phyloP scores from a whole-genome alignment of 2,888 invertebrate genomes.

The Stenichneumon culpator region DNA sequence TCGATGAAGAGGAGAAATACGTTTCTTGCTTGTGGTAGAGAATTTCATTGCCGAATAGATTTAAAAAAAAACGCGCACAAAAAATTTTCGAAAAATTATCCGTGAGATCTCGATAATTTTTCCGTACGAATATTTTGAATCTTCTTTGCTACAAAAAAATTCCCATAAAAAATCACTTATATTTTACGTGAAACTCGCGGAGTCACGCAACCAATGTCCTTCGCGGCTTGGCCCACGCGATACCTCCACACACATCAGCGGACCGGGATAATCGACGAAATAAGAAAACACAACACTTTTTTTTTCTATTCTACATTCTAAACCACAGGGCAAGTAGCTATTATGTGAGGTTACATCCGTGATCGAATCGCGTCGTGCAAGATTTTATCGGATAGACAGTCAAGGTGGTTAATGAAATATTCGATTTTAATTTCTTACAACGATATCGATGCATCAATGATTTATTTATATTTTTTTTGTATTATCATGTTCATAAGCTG shows the following conservation, averaged over 20 bases:
- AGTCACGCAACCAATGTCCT: background rate
- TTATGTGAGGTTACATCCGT: slow-evolving; percentile 51
- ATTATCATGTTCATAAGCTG: slow-evolving; percentile 14
- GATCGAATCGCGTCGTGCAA: slow-evolving; percentile 44
- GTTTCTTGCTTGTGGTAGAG: background rate
- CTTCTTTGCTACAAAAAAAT: background rate
- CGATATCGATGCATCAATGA: slow-evolving; percentile 11
- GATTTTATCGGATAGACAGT: slow-evolving; percentile 52
- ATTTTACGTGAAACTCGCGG: background rate
- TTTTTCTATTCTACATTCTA: background rate
- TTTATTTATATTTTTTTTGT: slow-evolving; percentile 23
- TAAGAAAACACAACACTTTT: background rate
- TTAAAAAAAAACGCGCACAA: background rate
- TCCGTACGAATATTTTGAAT: background rate
- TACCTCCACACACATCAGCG: background rate
- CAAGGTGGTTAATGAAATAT: slow-evolving; percentile 50
- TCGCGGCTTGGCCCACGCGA: background rate
- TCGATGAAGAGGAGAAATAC: background rate
- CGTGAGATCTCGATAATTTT: too few species aligned
- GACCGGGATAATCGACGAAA: slow-evolving; percentile 6
- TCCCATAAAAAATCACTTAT: background rate
- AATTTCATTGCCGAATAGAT: background rate
- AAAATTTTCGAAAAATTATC: too few species aligned
- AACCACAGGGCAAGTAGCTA: background rate
- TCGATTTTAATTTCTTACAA: slow-evolving; percentile 8